These are phyloP conservation scores for Idris sp. DNA, from an alignment of 1,140 invertebrate genomes.

Conservation along the genomic window DNA sequence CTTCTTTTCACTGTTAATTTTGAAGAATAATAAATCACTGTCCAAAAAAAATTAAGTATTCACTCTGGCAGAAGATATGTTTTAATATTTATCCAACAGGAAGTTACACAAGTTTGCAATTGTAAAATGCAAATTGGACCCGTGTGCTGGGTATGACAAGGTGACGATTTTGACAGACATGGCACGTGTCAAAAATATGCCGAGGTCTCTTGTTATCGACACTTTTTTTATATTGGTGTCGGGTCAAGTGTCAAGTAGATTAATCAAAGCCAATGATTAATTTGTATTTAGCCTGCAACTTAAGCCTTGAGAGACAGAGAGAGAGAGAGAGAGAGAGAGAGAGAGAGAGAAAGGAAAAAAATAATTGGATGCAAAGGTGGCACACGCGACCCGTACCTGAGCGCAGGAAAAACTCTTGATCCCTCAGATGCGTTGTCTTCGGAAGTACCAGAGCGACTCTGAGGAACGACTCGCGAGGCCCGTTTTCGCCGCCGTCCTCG, in stretches of 20 bases:
- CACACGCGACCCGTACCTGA: conserved; percentile 67
- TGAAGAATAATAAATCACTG: no score
- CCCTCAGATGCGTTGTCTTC: conserved; percentile 71
- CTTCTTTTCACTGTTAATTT: no score
- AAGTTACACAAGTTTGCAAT: not conserved
- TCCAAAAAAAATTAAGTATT: no score
- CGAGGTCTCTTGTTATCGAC: conserved; percentile 39
- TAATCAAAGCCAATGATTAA: conserved; percentile 59
- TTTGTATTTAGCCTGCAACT: no score
- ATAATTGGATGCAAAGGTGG: conserved; percentile 43
- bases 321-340: no score
- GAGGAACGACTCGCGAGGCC: conserved; percentile 61
- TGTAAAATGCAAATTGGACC: not conserved
- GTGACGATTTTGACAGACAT: conserved; percentile 47
- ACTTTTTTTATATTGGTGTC: no score
- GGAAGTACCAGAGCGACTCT: conserved; percentile 73
- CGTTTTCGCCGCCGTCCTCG: conserved; percentile 59
- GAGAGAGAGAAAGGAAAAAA: no score
- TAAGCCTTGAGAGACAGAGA: no score
- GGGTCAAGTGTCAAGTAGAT: conserved; percentile 59
- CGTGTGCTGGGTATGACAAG: conserved; percentile 7
- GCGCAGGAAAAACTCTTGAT: conserved; percentile 64
- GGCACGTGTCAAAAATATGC: conserved; percentile 48
- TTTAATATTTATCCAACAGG: no score
- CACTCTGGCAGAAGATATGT: no score